phyloP scores from a whole-genome alignment of 2,888 invertebrate genomes.

The Drosophila picticornis region DNA sequence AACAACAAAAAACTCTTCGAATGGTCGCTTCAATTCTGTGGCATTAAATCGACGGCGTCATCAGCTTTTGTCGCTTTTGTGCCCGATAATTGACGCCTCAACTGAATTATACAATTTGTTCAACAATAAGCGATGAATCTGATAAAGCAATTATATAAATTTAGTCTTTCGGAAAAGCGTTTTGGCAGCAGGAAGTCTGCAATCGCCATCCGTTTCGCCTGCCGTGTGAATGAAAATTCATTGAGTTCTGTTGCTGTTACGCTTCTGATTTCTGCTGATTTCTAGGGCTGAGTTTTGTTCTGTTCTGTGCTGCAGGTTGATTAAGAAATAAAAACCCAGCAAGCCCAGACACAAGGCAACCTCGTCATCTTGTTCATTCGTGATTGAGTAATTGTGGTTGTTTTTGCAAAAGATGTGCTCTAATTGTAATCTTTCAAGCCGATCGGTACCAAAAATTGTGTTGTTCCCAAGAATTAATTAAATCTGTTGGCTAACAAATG shows the following conservation, averaged over 20 bases:
- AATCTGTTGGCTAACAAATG: conserved; percentile 23
- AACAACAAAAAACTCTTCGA: conserved; percentile 18
- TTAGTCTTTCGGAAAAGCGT: conserved; percentile 67
- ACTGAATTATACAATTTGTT: conserved; percentile 72
- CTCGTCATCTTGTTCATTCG: conserved; percentile 9
- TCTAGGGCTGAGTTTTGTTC: conserved; percentile 15
- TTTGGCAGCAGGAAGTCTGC: conserved; percentile 67
- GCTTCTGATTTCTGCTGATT: conserved; percentile 33
- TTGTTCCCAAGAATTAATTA: conserved; percentile 53
- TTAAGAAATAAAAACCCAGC: conserved; percentile 42
- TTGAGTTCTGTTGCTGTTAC: conserved; percentile 18
- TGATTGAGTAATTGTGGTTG: conserved; percentile 63
- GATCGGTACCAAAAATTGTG: conserved; percentile 67
- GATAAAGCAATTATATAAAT: conserved; percentile 77
- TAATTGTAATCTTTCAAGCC: conserved; percentile 66
- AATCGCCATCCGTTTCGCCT: conserved; percentile 63
- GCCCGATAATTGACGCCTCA: conserved; percentile 67
- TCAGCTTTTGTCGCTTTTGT: conserved; percentile 71
- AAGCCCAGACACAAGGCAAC: conserved; percentile 23
- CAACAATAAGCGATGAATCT: conserved; percentile 65
- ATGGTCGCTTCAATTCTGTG: conserved; percentile 8
- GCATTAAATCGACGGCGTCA: conserved; percentile 28
- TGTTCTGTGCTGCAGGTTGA: conserved; percentile 51
- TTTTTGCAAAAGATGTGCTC: conserved; percentile 48
- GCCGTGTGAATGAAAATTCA: conserved; percentile 65